Evolutionary conservation across 2,888 invertebrate genomes (phyloP).

Genomic region (Lithophane socia): DNA sequence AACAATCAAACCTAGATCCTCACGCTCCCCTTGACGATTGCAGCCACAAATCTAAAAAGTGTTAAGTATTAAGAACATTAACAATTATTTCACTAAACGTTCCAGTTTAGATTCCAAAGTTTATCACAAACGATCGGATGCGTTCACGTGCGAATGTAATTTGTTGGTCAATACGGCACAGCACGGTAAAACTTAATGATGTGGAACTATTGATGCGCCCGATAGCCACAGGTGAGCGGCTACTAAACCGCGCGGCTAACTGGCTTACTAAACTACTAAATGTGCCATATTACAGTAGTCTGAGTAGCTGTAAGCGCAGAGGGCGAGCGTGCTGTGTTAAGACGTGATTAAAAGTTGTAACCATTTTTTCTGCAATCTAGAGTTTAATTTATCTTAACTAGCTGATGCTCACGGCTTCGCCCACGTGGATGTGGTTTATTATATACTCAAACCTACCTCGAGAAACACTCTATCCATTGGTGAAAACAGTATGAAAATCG

Average conservation of each 20-base stretch:
- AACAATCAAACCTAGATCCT: not conserved
- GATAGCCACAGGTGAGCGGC: conserved; percentile 43
- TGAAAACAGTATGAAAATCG: too few relatives aligned
- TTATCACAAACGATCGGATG: conserved; percentile 11
- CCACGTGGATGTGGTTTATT: too few relatives aligned
- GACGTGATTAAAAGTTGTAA: not conserved
- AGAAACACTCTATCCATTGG: too few relatives aligned
- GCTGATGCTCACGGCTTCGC: too few relatives aligned
- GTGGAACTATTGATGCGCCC: conserved; percentile 29
- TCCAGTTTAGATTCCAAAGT: conserved; percentile 10
- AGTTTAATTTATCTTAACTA: not conserved
- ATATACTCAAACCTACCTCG: too few relatives aligned
- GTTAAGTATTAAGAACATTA: not conserved
- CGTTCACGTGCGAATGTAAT: conserved; percentile 25
- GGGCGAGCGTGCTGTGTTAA: not conserved
- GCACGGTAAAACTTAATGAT: conserved; percentile 39
- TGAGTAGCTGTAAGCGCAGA: not conserved
- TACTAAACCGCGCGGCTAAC: not conserved
- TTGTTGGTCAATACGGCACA: conserved; percentile 22
- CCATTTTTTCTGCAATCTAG: not conserved
- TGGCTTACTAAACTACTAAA: conserved; percentile 12
- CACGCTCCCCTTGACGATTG: not conserved
- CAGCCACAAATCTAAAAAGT: not conserved
- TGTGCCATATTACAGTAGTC: not conserved
- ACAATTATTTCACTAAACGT: not conserved